Evolutionary conservation across 23 tunicate species (phyloP), one percentile per base, ranked within the genome.

Genomic region (Halocynthia roretzi): DNA sequence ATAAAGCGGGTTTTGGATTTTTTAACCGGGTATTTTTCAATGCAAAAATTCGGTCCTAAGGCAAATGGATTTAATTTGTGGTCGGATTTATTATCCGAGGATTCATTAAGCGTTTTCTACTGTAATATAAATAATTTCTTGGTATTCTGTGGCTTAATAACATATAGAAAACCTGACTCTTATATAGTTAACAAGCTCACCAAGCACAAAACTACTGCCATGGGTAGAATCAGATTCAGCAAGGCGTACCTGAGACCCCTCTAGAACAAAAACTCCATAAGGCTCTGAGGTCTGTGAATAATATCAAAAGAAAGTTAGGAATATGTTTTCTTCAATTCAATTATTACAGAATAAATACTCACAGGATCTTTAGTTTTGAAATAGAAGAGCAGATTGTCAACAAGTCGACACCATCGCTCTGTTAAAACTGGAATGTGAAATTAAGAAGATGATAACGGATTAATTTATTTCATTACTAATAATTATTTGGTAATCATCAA

Each of bases 391-490:
- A 88, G 62, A 83, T 88, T 88, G 53, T 86, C 95, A 17, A 88
- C 81, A 48, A 88, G 87, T 58, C 87, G 81, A 61, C 87, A 88
- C 87, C 87, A 88, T 8, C 95, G 78, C 60, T 88, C 95, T 54
- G 95, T 88, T 44, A 88, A 67, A 71, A 88, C 95, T 88, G 71
- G 44, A 83, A 77, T 48, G 67, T 64, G 50, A 72, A 76, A 56
- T 14, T 8, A 55, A 64, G 48, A 57, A 67, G 14, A 19, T 10
- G 52, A 40, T 71, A 1, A 40, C 2, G 6, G 57, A 71, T 17
- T 68, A 11, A 2, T n/a, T 11, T 11, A 11, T 68, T n/a, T 0
- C 2, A 68, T 17, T n/a, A 31, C 31, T 15, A 2, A 68, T 5
- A 72, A 48, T 0, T 51, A 48, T 14, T 15, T 12, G 14, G 17